phyloP scores from a whole-genome alignment of 2,797 vertebrate genomes.

The Notoglanidium macrostoma region DNA sequence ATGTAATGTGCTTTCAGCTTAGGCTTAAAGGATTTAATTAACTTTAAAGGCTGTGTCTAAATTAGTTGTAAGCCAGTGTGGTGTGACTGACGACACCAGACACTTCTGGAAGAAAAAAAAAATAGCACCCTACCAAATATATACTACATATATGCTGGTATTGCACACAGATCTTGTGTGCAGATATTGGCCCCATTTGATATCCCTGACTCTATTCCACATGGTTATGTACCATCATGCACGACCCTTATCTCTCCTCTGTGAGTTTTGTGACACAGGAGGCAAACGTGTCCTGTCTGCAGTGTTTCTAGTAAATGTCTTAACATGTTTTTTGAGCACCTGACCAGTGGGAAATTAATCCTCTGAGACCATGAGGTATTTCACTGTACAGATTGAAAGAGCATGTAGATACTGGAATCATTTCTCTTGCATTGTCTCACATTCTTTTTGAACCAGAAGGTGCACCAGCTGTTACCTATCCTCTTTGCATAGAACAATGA shows the following conservation, averaged over 20 bases:
- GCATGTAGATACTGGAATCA: slow-evolving; percentile 44
- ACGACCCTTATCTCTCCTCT: not conserved
- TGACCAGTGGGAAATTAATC: not conserved
- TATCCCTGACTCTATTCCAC: not conserved
- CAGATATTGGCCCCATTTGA: not conserved
- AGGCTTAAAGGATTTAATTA: slow-evolving; percentile 43
- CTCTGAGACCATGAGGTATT: not conserved
- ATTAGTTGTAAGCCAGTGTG: slow-evolving; percentile 19
- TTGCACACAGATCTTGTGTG: not conserved
- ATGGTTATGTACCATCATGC: not conserved
- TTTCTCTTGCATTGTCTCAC: slow-evolving; percentile 36
- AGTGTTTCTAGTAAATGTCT: slow-evolving; percentile 1
- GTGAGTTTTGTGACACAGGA: not conserved
- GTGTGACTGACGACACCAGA: slow-evolving; percentile 11
- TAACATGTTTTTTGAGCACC: slow-evolving; percentile 22
- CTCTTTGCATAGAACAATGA: not conserved
- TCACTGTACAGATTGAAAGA: slow-evolving; percentile 27
- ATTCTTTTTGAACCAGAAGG: slow-evolving; percentile 30
- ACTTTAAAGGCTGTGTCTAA: slow-evolving; percentile 29
- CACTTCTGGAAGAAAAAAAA: slow-evolving; percentile 12
- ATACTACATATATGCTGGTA: not conserved
- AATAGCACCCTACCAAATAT: not conserved
- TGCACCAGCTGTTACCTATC: slow-evolving; percentile 41
- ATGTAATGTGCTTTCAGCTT: slow-evolving; percentile 33
- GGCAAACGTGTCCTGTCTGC: not conserved